Evolutionary conservation across 2,888 invertebrate genomes (phyloP), one percentile per base, ranked within the genome.

Genomic region (Brachyptera putata): DNA sequence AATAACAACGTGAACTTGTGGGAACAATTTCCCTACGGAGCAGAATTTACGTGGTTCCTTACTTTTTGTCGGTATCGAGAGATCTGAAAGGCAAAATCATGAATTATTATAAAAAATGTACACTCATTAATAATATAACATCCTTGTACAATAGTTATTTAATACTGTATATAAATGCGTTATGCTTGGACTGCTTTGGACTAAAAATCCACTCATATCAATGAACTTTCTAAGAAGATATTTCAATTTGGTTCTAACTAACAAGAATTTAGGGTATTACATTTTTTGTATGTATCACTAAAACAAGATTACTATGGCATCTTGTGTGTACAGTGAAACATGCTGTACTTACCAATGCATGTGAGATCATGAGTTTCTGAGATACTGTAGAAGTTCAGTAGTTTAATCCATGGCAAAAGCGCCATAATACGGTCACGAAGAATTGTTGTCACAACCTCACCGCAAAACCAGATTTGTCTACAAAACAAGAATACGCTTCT

Each of bases 351-450:
- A 68, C 67, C 68, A 22, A 66, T 64, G 59, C 64, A 66, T 13
- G 68, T 63, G 1, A 69, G 63, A 48, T 69, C 69, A 58, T 69
- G 69, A 22, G 67, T 66, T 60, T 69, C 69, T 1, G 68, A 69
- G 5, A 68, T 64, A 57, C 69, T 69, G 66, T 69, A 69, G 37
- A 68, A 63, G 56, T 69, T 69, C 2, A 69, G 61, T 9, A 68
- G 65, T 55, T 64, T 66, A 7, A 67, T 61, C 63, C 66, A 63
- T 5, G 69, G 68, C 30, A 67, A 61, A 7, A 63, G 39, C 26
- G 53, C 43, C 14, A 63, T 61, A 21, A 67, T 60, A 26, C 64
- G 63, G 58, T 68, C 64, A 46, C 68, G 63, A 36, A 69, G 64
- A 21, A 58, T 53, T 3, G 63, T 65, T n/a, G 68, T 69, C 46